Evolutionary conservation across 1,140 invertebrate species (phyloP), one percentile per base, ranked within the genome.

Genomic region (Drosophila rufa): DNA sequence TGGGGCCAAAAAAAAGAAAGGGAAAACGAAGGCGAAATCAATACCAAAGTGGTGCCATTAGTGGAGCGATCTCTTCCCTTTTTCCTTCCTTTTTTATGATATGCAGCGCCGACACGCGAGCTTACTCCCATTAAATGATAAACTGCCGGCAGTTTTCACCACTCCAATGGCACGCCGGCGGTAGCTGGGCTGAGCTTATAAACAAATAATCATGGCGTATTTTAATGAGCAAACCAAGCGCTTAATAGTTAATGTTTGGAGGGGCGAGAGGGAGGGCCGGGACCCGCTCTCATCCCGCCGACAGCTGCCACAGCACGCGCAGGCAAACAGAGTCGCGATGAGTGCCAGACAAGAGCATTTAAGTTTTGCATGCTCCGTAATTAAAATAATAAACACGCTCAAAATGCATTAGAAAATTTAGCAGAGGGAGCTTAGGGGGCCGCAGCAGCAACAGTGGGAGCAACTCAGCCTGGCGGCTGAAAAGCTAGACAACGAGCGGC

Each of bases 381-480:
- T 89, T 89, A 90, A 90, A 89, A 91, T 82, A 89, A 89, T 90
- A 89, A 91, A 89, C 85, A 89, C 85, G 85, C 85, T 80, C 85
- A 79, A 82, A 89, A 90, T 90, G 86, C 85, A 89, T 89, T 89
- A 85, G 69, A 85, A 79, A 79, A 61, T 85, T 51, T 74, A 64
- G 66, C 45, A 59, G 66, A 66, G 69, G 65, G 62, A 64, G 75
- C 77, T 71, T 51, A 51, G 22, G 19, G 27, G 14, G 38, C 17
- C 17, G 36, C 46, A 57, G 22, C 27, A 61, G 69, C 46, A 33
- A 40, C 17, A 70, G 33, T 15, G 15, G 33, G 25, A n/a, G n/a
- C 55, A 67, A 60, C 43, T 56, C 38, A 56, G 75, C 56, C 47
- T 53, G 33, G 43, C 61, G 71, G 55, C 60, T 50, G 48, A 12